Base-by-base conservation (phyloP, 2,888 invertebrate species). In the Ornithoptera alexandrae region DNA sequence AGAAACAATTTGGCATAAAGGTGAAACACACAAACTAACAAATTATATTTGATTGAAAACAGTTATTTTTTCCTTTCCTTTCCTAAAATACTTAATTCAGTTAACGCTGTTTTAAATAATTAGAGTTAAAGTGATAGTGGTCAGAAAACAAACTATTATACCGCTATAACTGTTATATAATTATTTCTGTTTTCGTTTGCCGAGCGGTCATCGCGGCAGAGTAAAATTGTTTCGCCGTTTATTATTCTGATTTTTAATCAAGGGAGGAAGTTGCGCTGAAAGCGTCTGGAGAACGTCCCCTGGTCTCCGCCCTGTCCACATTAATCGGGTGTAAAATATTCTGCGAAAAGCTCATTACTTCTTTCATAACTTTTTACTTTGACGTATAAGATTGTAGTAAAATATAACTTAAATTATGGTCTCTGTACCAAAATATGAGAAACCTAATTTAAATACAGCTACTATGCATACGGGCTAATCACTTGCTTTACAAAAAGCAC, bases 181-280 rank as follows among this genome's bases (percentile, higher is more conserved):
- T 46, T 24, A 50, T 42, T 42, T 46, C 46, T 20, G 46, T 36
- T 15, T 46, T 62, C 46, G 46, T 24, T 62, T 24, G 12, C 24
- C 30, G n/a, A 56, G 15, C 4, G 36, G 15, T 17, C 24, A 12
- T 76, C 80, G 79, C 80, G 80, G 78, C 82, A 81, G 77, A 78
- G 81, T 82, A 83, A 88, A 87, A 89, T 88, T 89, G 87, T 90
- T 88, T 87, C 85, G 81, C 80, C 86, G 87, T 89, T 90, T 88
- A 90, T 89, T 90, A 90, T 90, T 87, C 86, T 80, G 79, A 86
- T 86, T 90, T 91, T 91, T 91, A 91, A 91, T 91, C 89, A 91
- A 90, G 88, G 84, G 84, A 84, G 84, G 84, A 77, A 83, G 81
- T 80, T 78, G 77, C 72, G 71, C 71, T 74, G 78, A 78, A 76